Conservation (phyloP, 2,113 vertebrate species). For the Gymnocephalus cernua region DNA sequence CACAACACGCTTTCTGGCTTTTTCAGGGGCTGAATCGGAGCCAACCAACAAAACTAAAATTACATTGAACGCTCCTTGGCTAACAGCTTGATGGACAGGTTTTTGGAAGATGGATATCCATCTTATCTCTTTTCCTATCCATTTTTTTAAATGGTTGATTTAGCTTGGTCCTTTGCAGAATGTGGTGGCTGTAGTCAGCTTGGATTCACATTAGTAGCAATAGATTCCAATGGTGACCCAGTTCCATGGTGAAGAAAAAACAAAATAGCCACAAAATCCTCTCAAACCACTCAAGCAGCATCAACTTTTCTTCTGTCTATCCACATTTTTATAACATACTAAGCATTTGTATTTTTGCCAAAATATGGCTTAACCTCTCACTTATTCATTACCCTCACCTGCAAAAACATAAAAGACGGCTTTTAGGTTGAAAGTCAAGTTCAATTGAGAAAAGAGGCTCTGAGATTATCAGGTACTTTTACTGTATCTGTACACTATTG, state of each 20-base stretch:
- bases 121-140: neutral
- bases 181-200: neutral
- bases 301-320: neutral
- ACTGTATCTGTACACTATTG: neutral
- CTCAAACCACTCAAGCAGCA: neutral
- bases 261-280: constrained; percentile 16
- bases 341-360: neutral
- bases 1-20: no score
- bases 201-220: constrained; percentile 1
- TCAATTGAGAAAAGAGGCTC: neutral
- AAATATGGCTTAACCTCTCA: neutral
- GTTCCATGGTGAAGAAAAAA: constrained; percentile 37
- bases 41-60: neutral
- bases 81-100: no score
- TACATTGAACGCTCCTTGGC: no score
- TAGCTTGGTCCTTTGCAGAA: neutral
- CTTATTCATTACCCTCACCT: neutral
- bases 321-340: neutral
- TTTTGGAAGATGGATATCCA: no score
- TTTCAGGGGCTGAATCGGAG: neutral
- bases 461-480: neutral
- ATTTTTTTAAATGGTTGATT: neutral
- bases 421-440: neutral
- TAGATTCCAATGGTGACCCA: constrained; percentile 27
- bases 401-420: neutral